Evolutionary conservation across 2,888 invertebrate genomes (phyloP).

Genomic region (Stenoptilia bipunctidactyla): DNA sequence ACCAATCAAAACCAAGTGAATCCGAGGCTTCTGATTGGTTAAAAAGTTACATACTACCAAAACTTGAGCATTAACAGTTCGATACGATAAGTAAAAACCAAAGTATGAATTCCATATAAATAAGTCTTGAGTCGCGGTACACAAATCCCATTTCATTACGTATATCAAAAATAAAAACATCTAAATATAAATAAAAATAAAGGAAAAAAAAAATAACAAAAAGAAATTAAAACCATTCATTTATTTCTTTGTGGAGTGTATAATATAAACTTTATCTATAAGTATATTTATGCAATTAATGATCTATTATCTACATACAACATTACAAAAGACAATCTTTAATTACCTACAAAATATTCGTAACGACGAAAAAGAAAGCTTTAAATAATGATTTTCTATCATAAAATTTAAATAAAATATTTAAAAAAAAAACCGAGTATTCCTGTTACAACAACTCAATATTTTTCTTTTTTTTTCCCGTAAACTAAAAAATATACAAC

Average conservation of each 20-base stretch:
- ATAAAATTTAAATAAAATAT: constrained; percentile 63
- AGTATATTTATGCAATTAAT: constrained; percentile 49
- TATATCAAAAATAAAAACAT: constrained; percentile 10
- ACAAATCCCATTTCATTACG: constrained; percentile 34
- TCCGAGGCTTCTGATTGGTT: background rate
- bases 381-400: constrained; percentile 45
- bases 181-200: constrained; percentile 19
- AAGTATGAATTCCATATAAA: constrained; percentile 22
- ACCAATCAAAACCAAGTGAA: background rate
- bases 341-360: constrained; percentile 28
- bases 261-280: constrained; percentile 50
- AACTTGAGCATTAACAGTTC: constrained; percentile 1
- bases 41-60: background rate
- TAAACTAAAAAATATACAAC: too few species aligned
- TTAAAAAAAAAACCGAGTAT: constrained; percentile 59
- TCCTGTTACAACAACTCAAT: constrained; percentile 62
- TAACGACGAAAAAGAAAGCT: constrained; percentile 50
- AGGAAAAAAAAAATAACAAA: constrained; percentile 30
- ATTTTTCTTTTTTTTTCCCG: too few species aligned
- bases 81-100: constrained; percentile 21
- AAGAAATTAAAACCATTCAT: constrained; percentile 53
- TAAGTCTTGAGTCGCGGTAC: constrained; percentile 36
- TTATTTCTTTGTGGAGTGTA: constrained; percentile 62
- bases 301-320: constrained; percentile 61
- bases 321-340: constrained; percentile 33